phyloP scores from a whole-genome alignment of 2,888 invertebrate species.

The Timema cristinae region DNA sequence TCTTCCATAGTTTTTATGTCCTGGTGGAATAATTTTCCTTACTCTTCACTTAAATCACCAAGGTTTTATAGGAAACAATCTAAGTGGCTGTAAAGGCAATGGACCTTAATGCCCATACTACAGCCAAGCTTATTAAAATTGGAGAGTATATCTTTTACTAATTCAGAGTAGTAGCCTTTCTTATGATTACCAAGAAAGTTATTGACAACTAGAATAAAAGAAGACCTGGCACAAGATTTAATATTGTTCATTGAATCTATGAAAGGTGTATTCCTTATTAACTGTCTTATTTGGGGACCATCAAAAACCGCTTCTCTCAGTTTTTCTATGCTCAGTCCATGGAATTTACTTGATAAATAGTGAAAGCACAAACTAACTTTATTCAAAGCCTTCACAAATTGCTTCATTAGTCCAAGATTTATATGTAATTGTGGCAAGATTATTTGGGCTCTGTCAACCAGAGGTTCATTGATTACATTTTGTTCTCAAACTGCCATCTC shows the following conservation, averaged over 20 bases:
- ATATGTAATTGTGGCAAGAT: not conserved
- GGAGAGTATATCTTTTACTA: not conserved
- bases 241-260: not conserved
- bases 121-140: not conserved
- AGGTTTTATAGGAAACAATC: not conserved
- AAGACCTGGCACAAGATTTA: not conserved
- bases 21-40: conserved; percentile 12
- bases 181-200: not conserved
- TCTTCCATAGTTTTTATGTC: conserved; percentile 11
- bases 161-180: not conserved
- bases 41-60: conserved; percentile 5
- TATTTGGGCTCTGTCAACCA: no score
- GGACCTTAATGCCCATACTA: conserved; percentile 10
- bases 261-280: not conserved
- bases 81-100: not conserved
- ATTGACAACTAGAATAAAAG: not conserved
- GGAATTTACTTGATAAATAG: conserved; percentile 1
- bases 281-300: not conserved
- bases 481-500: no score
- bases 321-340: not conserved
- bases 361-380: not conserved
- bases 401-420: conserved; percentile 14
- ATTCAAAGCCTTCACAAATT: conserved; percentile 2
- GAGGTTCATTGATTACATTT: no score
- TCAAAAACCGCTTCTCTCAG: conserved; percentile 5